Percentiles rank a stretch among this genome's conserved stretches.
Evolutionary conservation across 2,888 invertebrate species (phyloP).

Genomic region (Acanthosepion esculentum): DNA sequence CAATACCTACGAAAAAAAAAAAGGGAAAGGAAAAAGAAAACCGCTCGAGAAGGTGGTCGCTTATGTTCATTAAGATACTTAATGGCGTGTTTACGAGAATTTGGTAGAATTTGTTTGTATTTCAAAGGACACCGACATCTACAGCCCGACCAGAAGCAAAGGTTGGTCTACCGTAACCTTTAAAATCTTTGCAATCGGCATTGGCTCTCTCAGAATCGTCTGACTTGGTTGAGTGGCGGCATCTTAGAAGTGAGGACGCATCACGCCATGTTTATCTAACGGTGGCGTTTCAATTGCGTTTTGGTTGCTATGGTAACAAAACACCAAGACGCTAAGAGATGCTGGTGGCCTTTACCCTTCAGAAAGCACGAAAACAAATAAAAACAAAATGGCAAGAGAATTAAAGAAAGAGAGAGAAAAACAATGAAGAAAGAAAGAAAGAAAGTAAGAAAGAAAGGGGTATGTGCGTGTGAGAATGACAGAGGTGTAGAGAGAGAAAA

Average conservation of each 20-base stretch:
- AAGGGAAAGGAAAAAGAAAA: too few species aligned
- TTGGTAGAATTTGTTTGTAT: not conserved
- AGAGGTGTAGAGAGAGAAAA: too few species aligned
- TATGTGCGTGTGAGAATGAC: not conserved
- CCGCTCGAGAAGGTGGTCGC: not conserved
- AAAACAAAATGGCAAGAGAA: not conserved
- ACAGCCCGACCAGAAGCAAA: not conserved
- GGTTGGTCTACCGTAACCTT: not conserved
- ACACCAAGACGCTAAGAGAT: not conserved
- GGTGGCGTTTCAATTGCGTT: not conserved
- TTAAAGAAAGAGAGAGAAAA: not conserved
- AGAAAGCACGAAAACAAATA: not conserved
- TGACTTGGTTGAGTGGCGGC: not conserved
- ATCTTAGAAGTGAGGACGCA: not conserved
- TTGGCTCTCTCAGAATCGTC: not conserved
- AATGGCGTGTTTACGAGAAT: not conserved
- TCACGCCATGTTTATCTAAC: not conserved
- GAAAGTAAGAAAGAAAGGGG: not conserved
- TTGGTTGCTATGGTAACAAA: not conserved
- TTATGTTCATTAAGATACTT: not conserved
- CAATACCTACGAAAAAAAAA: too few species aligned
- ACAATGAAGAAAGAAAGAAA: too few species aligned
- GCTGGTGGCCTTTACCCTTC: not conserved
- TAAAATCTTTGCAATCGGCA: not conserved
- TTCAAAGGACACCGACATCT: not conserved